Percentiles rank a stretch among this genome's conserved stretches.
Conservation (phyloP, 2,888 invertebrate genomes). For the Ophioninae sp. region DNA sequence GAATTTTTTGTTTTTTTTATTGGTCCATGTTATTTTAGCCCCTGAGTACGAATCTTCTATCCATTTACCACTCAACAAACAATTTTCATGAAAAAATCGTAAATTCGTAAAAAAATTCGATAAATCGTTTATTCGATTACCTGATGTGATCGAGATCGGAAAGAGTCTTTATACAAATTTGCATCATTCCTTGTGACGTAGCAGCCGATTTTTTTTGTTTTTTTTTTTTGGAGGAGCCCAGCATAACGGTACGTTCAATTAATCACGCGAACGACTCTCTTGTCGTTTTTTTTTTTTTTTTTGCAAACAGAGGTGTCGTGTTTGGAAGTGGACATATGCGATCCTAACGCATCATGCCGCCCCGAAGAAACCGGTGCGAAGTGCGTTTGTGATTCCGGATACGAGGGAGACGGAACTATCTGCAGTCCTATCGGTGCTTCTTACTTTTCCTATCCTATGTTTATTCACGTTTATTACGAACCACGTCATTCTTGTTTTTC, state of each 20-base stretch:
- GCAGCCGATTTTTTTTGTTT: constrained; percentile 7
- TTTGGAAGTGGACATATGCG: constrained; percentile 85
- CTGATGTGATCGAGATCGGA: background rate
- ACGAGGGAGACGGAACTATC: constrained; percentile 90
- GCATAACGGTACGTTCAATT: constrained; percentile 52
- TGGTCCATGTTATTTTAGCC: no score
- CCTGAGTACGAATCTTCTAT: no score
- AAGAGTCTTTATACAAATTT: background rate
- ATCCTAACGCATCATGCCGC: constrained; percentile 88
- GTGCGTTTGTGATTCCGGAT: constrained; percentile 92
- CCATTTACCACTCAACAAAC: no score
- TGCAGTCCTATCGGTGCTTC: constrained; percentile 86
- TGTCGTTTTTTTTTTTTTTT: constrained; percentile 43
- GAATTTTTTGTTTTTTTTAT: no score
- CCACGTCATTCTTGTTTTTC: background rate
- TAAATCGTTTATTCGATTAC: no score
- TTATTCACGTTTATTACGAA: constrained; percentile 26
- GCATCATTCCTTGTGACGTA: constrained; percentile 18
- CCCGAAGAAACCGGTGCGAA: constrained; percentile 86
- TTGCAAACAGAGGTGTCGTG: constrained; percentile 82
- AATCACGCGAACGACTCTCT: constrained; percentile 25
- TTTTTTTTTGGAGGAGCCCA: constrained; percentile 11
- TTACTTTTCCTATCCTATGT: constrained; percentile 55
- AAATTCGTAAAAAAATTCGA: background rate
- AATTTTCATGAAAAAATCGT: background rate